Evolutionary conservation across 2,888 invertebrate genomes (phyloP).

Genomic region (Suillia variegata): DNA sequence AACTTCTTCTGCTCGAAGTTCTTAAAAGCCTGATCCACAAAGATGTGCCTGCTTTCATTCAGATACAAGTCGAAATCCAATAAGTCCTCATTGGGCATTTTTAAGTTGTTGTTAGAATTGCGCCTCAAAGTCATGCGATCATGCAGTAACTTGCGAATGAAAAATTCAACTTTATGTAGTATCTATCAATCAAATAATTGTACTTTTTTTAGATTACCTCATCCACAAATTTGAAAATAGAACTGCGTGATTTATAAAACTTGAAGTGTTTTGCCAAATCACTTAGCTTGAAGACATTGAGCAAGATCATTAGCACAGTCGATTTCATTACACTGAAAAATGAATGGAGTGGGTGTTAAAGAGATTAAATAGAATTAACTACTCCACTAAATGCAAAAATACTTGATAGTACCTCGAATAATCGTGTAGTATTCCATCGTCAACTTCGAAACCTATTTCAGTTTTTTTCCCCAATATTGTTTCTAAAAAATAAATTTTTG

Average conservation of each 20-base stretch:
- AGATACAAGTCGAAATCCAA: neutral
- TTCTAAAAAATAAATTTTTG: neutral
- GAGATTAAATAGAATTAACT: neutral
- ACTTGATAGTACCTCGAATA: neutral
- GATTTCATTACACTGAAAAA: conserved; percentile 7
- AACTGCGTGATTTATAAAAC: conserved; percentile 4
- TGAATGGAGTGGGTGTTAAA: neutral
- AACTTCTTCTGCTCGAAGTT: conserved; percentile 20
- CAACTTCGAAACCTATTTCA: neutral
- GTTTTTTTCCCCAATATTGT: conserved; percentile 5
- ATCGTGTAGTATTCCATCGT: neutral
- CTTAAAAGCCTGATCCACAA: conserved; percentile 26
- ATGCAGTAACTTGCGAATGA: neutral
- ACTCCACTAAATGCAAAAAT: neutral
- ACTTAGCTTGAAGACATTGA: neutral
- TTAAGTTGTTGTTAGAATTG: neutral
- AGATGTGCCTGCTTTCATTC: conserved; percentile 22
- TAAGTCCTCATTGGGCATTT: neutral
- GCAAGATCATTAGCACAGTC: neutral
- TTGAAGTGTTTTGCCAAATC: neutral
- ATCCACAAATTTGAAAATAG: conserved; percentile 4
- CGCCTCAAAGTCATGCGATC: neutral
- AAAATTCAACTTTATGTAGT: neutral
- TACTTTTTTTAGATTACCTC: neutral
- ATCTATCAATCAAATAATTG: neutral